phyloP scores from a whole-genome alignment of 2,888 invertebrate species.

The Zootermopsis nevadensis region DNA sequence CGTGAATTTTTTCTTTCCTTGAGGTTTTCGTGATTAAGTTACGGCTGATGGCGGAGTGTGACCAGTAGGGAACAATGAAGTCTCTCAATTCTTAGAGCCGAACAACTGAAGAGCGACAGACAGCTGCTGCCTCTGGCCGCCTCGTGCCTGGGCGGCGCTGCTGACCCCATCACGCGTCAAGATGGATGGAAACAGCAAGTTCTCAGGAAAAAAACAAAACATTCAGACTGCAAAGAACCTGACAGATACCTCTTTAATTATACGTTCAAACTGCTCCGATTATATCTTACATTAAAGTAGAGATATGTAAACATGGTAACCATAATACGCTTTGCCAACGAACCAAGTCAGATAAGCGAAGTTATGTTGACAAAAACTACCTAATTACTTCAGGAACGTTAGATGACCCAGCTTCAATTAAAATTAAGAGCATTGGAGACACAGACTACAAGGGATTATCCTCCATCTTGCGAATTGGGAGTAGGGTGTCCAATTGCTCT shows the following conservation, averaged over 20 bases:
- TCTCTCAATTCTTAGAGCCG: neutral
- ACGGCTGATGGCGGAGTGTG: constrained; percentile 10
- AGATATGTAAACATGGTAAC: no score
- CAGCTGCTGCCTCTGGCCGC: constrained; percentile 32
- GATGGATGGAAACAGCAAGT: neutral
- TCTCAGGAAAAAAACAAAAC: neutral
- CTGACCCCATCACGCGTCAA: neutral
- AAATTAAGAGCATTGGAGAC: no score
- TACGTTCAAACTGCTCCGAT: neutral
- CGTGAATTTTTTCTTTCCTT: neutral
- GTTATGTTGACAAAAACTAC: no score
- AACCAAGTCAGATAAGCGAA: no score
- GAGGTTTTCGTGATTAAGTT: neutral
- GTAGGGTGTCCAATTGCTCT: no score
- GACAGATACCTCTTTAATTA: constrained; percentile 19
- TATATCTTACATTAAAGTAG: neutral
- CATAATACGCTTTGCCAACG: no score
- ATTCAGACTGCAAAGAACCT: neutral
- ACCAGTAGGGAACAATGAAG: constrained; percentile 31
- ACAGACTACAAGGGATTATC: no score
- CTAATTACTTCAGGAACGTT: no score
- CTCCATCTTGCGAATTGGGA: no score
- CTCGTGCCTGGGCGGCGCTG: constrained; percentile 35
- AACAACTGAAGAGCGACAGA: constrained; percentile 15
- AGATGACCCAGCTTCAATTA: no score